Evolutionary conservation across 1,140 invertebrate species (phyloP).

Genomic region (Drosophila asahinai): DNA sequence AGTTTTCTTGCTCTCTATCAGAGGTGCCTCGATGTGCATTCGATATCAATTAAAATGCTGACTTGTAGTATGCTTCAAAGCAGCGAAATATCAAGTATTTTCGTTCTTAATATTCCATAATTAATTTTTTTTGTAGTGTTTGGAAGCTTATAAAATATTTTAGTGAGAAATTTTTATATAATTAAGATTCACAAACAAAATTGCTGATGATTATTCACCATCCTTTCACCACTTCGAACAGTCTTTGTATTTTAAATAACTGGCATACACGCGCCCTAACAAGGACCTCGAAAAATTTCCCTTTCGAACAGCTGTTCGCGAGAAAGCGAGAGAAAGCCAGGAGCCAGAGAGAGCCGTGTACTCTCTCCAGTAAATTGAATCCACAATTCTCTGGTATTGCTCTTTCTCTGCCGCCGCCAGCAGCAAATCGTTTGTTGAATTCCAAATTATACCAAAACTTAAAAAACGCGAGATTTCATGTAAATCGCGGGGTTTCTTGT

Average conservation of each 20-base stretch:
- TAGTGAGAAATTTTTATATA: too few relatives aligned
- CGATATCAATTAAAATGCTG: too few relatives aligned
- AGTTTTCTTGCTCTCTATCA: too few relatives aligned
- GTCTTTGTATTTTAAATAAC: slow-evolving; percentile 1
- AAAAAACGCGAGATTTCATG: background rate
- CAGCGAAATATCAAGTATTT: too few relatives aligned
- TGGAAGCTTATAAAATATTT: too few relatives aligned
- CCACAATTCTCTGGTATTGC: background rate
- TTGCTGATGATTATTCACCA: background rate
- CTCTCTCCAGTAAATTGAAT: background rate
- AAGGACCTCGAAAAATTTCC: slow-evolving; percentile 2
- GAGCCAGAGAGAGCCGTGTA: too few relatives aligned
- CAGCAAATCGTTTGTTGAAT: background rate
- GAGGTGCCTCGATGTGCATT: too few relatives aligned
- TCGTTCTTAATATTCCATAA: too few relatives aligned
- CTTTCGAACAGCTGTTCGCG: slow-evolving; percentile 12
- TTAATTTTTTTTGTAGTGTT: too few relatives aligned
- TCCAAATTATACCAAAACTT: background rate
- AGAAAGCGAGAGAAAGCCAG: background rate
- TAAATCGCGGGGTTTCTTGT: background rate
- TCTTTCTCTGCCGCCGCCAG: background rate
- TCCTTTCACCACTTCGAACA: background rate
- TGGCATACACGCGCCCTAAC: slow-evolving; percentile 15
- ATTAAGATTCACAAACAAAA: too few relatives aligned
- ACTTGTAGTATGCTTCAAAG: too few relatives aligned